Base-by-base conservation (phyloP, 2,888 invertebrate species). In the Deilephila elpenor region DNA sequence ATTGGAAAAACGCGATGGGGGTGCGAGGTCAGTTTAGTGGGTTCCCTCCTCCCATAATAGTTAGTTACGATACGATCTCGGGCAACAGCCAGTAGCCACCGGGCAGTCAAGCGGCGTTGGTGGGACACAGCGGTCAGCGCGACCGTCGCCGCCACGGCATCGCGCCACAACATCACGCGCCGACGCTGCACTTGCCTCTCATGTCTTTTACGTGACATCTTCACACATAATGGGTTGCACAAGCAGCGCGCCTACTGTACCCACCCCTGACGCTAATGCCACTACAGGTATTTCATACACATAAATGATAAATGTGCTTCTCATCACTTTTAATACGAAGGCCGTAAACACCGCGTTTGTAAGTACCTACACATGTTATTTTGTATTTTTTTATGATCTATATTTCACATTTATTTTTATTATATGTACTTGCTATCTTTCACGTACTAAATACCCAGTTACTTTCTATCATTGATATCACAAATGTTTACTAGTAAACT, bases 1-100 rank as follows among this genome's bases (percentile, higher is more conserved):
- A 93, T 93, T 93, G 90, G 89, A 91, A 93, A 93, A 94, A 93
- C 93, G 93, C 92, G 92, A 93, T 90, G 93, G 93, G 94, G 94
- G 92, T 91, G 93, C 93, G 93, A 94, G 94, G 94, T 94, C 94
- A 92, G 89, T 88, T 88, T 89, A 90, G 92, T 89, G 88, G 89
- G 89, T 89, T 89, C 88, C 92, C 92, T 90, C 93, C 93, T 93
- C 86, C 92, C 87, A 87, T 92, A 91, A 90, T 90, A 90, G 88
- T 88, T 86, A 84, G 88, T 84, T 84, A 88, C 91, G 94, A 93
- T 94, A 93, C 91, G 88, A 93, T 94, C 94, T 93, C 78, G 71
- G 81, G 80, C 70, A 75, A 76, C 74, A 74, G 76, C 37, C 91
- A 93, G 93, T 92, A 44, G 44, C 44, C 44, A 44, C 44, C 44